These are phyloP conservation scores for Eulemur albifrons DNA, from an alignment of 2,797 vertebrate genomes.

Conservation along the genomic window DNA sequence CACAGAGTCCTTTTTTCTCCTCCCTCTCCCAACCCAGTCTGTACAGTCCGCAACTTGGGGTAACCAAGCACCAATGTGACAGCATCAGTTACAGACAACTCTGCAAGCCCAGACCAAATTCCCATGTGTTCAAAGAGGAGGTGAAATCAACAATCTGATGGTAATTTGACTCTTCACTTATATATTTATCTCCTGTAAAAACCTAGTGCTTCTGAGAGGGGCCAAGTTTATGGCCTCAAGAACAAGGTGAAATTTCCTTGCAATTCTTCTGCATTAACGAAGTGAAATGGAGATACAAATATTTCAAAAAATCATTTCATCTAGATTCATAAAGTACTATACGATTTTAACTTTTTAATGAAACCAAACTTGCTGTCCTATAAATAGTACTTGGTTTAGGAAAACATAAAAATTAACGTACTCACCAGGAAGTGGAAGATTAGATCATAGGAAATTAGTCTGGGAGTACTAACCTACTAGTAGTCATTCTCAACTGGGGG, in stretches of 20 bases:
- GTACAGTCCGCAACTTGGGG: not conserved
- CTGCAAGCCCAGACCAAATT: not conserved
- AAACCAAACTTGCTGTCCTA: not conserved
- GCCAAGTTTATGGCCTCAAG: not conserved
- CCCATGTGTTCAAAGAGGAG: not conserved
- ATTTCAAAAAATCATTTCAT: not conserved
- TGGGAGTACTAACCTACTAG: not conserved
- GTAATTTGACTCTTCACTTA: not conserved
- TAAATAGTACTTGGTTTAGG: not conserved
- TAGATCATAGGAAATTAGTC: not conserved
- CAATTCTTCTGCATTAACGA: not conserved
- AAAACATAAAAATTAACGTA: not conserved
- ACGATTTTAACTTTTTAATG: slow-evolving; percentile 12
- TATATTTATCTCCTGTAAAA: not conserved
- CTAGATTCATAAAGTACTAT: not conserved
- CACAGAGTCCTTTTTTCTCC: not conserved
- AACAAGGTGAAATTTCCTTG: not conserved
- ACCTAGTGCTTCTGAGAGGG: not conserved
- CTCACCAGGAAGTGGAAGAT: not conserved
- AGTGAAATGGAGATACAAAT: not conserved
- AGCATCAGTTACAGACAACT: not conserved
- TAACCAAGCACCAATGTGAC: not conserved
- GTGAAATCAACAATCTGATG: not conserved
- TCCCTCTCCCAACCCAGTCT: not conserved
- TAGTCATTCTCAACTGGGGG: not conserved